Percentiles rank a stretch among this genome's conserved stretches.
phyloP scores from a whole-genome alignment of 2,797 vertebrate species.

The Muscicapa comitata region DNA sequence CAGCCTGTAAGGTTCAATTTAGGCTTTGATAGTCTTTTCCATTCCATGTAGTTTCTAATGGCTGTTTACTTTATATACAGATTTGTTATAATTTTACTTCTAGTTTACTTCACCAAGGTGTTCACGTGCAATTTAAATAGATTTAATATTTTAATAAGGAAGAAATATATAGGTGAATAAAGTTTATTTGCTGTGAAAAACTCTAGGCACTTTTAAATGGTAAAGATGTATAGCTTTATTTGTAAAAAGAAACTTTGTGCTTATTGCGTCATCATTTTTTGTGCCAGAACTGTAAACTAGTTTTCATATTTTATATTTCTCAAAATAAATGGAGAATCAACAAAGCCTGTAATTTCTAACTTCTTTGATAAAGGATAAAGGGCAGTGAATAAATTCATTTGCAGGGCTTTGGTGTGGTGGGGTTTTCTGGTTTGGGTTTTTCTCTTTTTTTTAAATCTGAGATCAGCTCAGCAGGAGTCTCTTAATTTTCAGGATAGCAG shows the following conservation, averaged over 20 bases:
- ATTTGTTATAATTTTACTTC: background rate
- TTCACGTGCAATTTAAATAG: slow-evolving; percentile 34
- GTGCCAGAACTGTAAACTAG: slow-evolving; percentile 68
- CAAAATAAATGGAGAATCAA: slow-evolving; percentile 72
- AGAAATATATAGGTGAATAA: slow-evolving; percentile 44
- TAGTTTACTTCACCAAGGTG: slow-evolving; percentile 27
- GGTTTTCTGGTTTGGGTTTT: background rate
- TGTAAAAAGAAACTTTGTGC: slow-evolving; percentile 61
- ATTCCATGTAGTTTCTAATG: slow-evolving; percentile 32
- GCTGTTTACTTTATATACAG: slow-evolving; percentile 1
- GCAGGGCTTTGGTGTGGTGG: background rate
- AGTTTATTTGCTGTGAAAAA: slow-evolving; percentile 66
- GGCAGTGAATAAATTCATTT: background rate
- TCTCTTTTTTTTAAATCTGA: background rate
- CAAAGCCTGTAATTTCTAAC: slow-evolving; percentile 17
- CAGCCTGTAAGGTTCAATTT: background rate
- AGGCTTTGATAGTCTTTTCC: slow-evolving; percentile 25
- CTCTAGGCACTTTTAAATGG: slow-evolving; percentile 64
- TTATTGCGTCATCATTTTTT: slow-evolving; percentile 68
- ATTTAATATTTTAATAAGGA: slow-evolving; percentile 64
- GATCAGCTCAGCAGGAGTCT: background rate
- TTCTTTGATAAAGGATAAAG: background rate
- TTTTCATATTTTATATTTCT: slow-evolving; percentile 76
- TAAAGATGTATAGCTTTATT: slow-evolving; percentile 51
- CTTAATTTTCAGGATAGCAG: background rate